Conservation (phyloP, 1,140 invertebrate species). For the Diuraphis noxia region DNA sequence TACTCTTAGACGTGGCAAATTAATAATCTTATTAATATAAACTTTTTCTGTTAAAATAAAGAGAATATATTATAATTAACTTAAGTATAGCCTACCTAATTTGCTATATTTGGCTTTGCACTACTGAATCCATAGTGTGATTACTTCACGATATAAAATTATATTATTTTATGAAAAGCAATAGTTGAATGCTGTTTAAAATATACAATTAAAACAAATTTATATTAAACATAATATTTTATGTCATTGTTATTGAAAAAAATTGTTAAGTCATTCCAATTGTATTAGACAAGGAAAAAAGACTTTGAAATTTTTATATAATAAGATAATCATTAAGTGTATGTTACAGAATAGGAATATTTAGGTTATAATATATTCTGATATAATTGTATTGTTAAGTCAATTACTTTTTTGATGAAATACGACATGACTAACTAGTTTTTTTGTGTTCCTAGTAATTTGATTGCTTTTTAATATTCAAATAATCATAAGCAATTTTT, state of each 20-base stretch:
- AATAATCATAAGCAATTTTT: conserved; percentile 4
- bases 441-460: conserved; percentile 45
- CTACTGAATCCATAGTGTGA: background rate
- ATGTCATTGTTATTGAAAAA: conserved; percentile 24
- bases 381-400: conserved; percentile 46
- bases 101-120: conserved; percentile 29
- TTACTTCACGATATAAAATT: background rate
- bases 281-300: conserved; percentile 28
- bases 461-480: conserved; percentile 24
- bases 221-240: background rate
- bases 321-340: conserved; percentile 26
- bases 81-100: background rate
- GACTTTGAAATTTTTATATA: background rate
- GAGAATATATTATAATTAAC: conserved; percentile 6
- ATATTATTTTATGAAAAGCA: background rate
- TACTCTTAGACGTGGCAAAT: background rate
- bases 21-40: conserved; percentile 3
- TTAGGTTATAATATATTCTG: conserved; percentile 30
- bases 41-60: conserved; percentile 23
- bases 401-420: conserved; percentile 39
- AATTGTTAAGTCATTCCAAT: conserved; percentile 34
- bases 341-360: background rate
- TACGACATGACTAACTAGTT: conserved; percentile 34
- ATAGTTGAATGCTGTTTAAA: conserved; percentile 16
- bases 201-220: background rate